Base-by-base conservation (phyloP, 2,797 vertebrate genomes). In the Psittacula derbiana region DNA sequence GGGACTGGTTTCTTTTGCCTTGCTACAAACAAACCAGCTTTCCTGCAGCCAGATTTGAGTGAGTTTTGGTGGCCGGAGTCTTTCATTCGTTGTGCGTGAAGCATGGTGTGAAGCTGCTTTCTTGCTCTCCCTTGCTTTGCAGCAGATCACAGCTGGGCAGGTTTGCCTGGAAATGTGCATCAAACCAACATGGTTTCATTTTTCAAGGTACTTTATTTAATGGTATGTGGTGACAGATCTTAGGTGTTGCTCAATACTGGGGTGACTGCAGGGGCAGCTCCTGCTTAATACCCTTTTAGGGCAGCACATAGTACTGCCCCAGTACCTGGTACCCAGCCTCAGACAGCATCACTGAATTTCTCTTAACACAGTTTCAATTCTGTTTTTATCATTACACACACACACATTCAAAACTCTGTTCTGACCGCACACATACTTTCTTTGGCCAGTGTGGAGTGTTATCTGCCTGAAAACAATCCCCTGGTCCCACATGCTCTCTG, bases 231-330 rank as follows among this genome's bases (percentile, higher is more conserved):
- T 86, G 80, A 80, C 58, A 91, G 65, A 74, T 78, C 44, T 88
- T 38, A 49, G 7, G n/a, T 75, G 16, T 66, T 84, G 40, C 3
- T 0, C 58, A 80, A 50, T 53, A 38, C 40, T 47, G 38, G 52
- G 16, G 28, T 90, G 74, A 58, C 47, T 93, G 67, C 62, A 93
- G 81, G 50, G 49, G 43, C 65, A 92, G 71, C 58, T 95, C 78
- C 27, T 65, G 74, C 72, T 11, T 58, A 13, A 25, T 16, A 12
- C n/a, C 40, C 8, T n/a, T 76, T 74, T 27, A 64, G 27, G 60
- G 33, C 65, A 90, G 61, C 38, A 75, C 17, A 40, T 49, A 65
- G n/a, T 50, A 57, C 33, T 57, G 61, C 38, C 62, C 33, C 50
- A 25, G 25, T 25, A 44, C 50, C 14, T 6, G 0, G 8, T 66